Evolutionary conservation across 2,888 invertebrate species (phyloP), one percentile per base, ranked within the genome.

Genomic region (Campaea margaritaria): DNA sequence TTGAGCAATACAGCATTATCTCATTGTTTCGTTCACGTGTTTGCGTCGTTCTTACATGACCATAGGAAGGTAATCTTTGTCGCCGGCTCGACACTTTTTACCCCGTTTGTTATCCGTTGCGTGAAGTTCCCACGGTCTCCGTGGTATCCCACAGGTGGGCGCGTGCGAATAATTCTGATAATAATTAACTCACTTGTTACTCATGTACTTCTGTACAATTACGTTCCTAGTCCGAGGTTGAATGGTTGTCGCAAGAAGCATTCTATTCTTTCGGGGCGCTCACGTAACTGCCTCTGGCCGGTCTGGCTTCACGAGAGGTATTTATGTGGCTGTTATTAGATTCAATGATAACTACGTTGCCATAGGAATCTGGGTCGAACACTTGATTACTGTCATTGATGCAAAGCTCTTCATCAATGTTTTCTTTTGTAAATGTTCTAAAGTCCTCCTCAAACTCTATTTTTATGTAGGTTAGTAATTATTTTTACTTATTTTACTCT

Each of bases 251-350:
- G 87, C 83, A 86, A 87, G 83, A 81, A 47, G 73, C 82, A 81
- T 87, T 84, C 83, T 84, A 85, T 87, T 86, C 78, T 87, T 83
- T 82, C 70, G 68, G 75, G 71, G 72, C 68, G 78, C 65, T 87
- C 84, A 87, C 85, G 86, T 87, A 90, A 89, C 79, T 68, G 65
- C 53, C 31, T 58, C 52, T 67, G 64, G 70, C 69, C 62, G 75
- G 48, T 57, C 76, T 78, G 78, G 76, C 77, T 76, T 79, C 72
- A 73, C 69, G 72, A 76, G 75, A 74, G 69, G 66, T 76, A 65
- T 69, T 74, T 71, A 67, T 65, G 67, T 73, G 68, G 69, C 53
- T 63, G 71, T 73, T 73, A 74, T 77, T 77, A 75, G 76, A 78
- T 72, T 52, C 51, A 43, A 48, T 52, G 60, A 61, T 61, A 61